A percentile compares a stretch with the other conserved stretches of the same genome.
phyloP scores from a whole-genome alignment of 1,140 invertebrate genomes.

The Trialeurodes vaporariorum region DNA sequence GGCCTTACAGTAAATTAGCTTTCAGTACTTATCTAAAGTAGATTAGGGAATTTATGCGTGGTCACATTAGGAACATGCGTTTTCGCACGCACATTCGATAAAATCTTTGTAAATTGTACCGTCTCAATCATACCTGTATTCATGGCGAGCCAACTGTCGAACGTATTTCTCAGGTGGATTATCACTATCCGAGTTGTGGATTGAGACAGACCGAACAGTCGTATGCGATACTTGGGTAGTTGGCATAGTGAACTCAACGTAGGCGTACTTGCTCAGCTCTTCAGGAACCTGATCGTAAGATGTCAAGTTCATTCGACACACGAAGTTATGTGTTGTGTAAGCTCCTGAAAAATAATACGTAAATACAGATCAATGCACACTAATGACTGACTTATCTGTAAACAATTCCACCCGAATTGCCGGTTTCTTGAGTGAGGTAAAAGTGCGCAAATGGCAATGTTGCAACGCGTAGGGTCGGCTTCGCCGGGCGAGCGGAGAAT shows the following conservation, averaged over 20 bases:
- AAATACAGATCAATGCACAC: neutral
- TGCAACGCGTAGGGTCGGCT: no score
- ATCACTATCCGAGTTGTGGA: constrained; percentile 75
- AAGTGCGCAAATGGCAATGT: no score
- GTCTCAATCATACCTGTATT: constrained; percentile 58
- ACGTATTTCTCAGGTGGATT: constrained; percentile 98
- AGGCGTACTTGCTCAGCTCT: constrained; percentile 68
- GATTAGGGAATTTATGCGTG: no score
- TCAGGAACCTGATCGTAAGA: constrained; percentile 96
- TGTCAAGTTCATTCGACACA: constrained; percentile 84
- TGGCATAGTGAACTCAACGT: constrained; percentile 98
- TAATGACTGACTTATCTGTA: no score
- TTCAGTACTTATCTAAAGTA: no score
- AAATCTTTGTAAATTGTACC: no score
- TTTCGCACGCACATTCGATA: no score
- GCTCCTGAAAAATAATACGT: constrained; percentile 51
- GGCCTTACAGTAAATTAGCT: no score
- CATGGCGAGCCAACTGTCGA: constrained; percentile 88
- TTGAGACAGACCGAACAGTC: constrained; percentile 87
- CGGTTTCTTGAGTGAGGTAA: no score
- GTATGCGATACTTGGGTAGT: constrained; percentile 94
- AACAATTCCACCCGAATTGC: no score
- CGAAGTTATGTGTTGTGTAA: constrained; percentile 89
- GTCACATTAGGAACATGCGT: no score
- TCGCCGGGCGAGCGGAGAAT: no score